Evolutionary conservation across 2,888 invertebrate genomes (phyloP).

Genomic region (Azorinus chamasolen): DNA sequence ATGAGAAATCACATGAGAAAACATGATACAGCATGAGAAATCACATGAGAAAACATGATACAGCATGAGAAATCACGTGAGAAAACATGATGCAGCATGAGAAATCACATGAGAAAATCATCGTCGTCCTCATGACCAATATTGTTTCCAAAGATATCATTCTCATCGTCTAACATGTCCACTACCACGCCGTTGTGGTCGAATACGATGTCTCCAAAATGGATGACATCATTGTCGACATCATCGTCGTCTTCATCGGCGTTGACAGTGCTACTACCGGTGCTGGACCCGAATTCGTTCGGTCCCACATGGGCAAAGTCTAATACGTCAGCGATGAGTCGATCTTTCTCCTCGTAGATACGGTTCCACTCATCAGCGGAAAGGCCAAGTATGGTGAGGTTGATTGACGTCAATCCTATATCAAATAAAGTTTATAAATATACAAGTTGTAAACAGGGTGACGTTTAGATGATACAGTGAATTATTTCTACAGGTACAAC

Average conservation of each 20-base stretch:
- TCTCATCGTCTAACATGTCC: conserved; percentile 11
- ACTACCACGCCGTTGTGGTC: conserved; percentile 5
- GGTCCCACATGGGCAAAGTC: conserved; percentile 55
- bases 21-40: no score
- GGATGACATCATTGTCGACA: conserved; percentile 17
- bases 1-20: no score
- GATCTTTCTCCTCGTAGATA: conserved; percentile 40
- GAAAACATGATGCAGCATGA: no score
- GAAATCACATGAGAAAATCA: conserved; percentile 11
- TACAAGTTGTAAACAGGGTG: background rate
- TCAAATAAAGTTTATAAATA: background rate
- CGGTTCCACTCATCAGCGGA: conserved; percentile 50
- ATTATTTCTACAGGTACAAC: background rate
- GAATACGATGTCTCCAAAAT: conserved; percentile 3
- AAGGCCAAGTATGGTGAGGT: conserved; percentile 44
- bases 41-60: no score
- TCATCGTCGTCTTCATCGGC: conserved; percentile 24
- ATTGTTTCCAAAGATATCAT: background rate
- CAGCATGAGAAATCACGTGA: no score
- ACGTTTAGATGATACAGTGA: background rate
- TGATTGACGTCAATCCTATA: conserved; percentile 45
- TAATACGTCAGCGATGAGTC: conserved; percentile 25
- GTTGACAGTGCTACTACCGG: conserved; percentile 39
- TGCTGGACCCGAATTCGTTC: conserved; percentile 50
- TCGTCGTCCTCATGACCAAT: conserved; percentile 1